Evolutionary conservation across 2,888 invertebrate genomes (phyloP), one percentile per base, ranked within the genome.

Genomic region (Yponomeuta plumbellus): DNA sequence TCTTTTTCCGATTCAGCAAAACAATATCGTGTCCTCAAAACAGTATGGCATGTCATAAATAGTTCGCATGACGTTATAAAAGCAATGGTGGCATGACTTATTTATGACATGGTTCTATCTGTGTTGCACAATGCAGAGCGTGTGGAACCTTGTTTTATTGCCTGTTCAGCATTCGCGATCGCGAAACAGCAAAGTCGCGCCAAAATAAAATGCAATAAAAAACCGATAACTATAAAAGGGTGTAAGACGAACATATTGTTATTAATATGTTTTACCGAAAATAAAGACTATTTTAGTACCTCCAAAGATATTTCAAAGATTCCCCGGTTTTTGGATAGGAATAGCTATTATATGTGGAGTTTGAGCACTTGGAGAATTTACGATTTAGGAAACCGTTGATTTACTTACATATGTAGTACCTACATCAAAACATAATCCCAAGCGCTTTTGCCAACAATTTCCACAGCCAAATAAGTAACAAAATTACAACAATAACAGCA

Each of bases 121-220:
- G 68, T 67, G 64, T 67, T 68, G 70, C 66, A 68, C 67, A 68
- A 66, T 39, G 58, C 11, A 13, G 58, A 67, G 69, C 70, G 68
- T 69, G 68, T 71, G 67, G 70, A 73, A 76, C 75, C 68, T 70
- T 73, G 74, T 70, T 68, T 67, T 69, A 72, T 70, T 68, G 44
- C 58, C 63, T 69, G 67, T 66, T 68, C 69, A 71, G 17, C 10
- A 52, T 17, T 52, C 5, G 66, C 63, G 70, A 67, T 68, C 70
- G 70, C 70, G 67, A 70, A 65, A 68, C 59, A 70, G 57, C 69
- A 11, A 39, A 70, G 69, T 76, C 72, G 74, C 74, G 77, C 75
- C 79, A 74, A 78, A 80, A 78, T 78, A 80, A 79, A 81, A 79
- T 79, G 78, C 80, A 80, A 80, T 81, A 79, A 80, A 78, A 79